Evolutionary conservation across 2,888 invertebrate species (phyloP), one percentile per base, ranked within the genome.

Genomic region (Acronicta psi): DNA sequence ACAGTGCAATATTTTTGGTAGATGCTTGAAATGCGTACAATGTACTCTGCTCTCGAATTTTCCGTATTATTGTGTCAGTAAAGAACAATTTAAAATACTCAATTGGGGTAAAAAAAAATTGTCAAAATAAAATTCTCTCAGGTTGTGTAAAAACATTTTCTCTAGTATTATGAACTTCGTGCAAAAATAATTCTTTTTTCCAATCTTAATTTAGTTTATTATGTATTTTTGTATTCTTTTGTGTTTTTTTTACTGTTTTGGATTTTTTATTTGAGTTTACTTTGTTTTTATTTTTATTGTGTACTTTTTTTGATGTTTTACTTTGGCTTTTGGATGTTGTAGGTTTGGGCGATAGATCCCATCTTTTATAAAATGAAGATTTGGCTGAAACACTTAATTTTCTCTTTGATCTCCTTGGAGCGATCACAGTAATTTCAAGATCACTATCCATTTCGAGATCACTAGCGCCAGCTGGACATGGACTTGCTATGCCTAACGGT

Each of bases 1-100:
- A 44, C 25, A 53, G 44, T 45, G 18, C 37, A 38, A 53, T 45
- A 18, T 38, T 23, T 45, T 53, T 45, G 3, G 53, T 53, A 40
- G 5, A 16, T 53, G 3, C 29, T 53, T 53, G 53, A 53, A 53
- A 45, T 31, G 44, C 44, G 29, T 53, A 53, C 18, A 45, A 18
- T 36, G 25, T 43, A 44, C 43, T 52, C 43, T 53, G 53, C 38
- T 53, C 44, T 40, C 44, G 37, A 38, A 53, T 53, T 38, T 53
- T 4, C 29, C 11, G 29, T 44, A 45, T 53, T 45, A 53, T 44
- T 45, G 25, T 36, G 37, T 29, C 43, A 0, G 38, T 29, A 37
- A 45, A 45, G 20, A 51, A 51, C 11, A 36, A 29, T 11, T 29
- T 29, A 29, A 29, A 29, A 29, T 51, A 42, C 11, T 51, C 41